Conservation (phyloP, 2,797 vertebrate species). For the Tachyglossus aculeatus region DNA sequence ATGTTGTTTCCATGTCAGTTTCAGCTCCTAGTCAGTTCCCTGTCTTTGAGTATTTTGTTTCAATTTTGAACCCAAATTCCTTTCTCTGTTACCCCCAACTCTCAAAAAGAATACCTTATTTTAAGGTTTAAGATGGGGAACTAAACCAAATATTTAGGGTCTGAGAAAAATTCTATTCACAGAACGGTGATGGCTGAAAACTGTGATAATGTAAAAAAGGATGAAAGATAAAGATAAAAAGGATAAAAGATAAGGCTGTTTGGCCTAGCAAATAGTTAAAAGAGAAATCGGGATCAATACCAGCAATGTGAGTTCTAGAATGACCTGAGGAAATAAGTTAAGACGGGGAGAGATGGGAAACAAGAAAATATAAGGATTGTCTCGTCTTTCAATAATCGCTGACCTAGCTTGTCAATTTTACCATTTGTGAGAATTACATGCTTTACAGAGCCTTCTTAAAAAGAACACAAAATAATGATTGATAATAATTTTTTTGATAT, state of each 20-base stretch:
- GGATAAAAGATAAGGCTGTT: slow-evolving; percentile 20
- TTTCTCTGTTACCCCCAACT: slow-evolving; percentile 43
- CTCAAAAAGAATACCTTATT: slow-evolving; percentile 37
- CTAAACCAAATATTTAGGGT: slow-evolving; percentile 42
- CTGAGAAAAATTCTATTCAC: slow-evolving; percentile 26
- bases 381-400: too few species aligned
- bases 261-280: slow-evolving; percentile 14
- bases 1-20: slow-evolving; percentile 25
- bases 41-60: slow-evolving; percentile 23
- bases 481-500: too few species aligned
- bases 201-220: slow-evolving; percentile 21
- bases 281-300: not conserved
- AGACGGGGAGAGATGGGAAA: too few species aligned
- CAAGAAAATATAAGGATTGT: too few species aligned
- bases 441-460: too few species aligned
- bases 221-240: slow-evolving; percentile 32
- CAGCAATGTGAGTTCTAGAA: too few species aligned
- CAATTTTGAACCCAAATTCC: slow-evolving; percentile 42
- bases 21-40: slow-evolving; percentile 38
- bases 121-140: slow-evolving; percentile 42
- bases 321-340: too few species aligned
- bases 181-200: slow-evolving; percentile 8
- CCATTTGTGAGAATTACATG: too few species aligned
- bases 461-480: too few species aligned
- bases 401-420: too few species aligned